phyloP scores from a whole-genome alignment of 2,113 vertebrate species.

The Microtus montanus region DNA sequence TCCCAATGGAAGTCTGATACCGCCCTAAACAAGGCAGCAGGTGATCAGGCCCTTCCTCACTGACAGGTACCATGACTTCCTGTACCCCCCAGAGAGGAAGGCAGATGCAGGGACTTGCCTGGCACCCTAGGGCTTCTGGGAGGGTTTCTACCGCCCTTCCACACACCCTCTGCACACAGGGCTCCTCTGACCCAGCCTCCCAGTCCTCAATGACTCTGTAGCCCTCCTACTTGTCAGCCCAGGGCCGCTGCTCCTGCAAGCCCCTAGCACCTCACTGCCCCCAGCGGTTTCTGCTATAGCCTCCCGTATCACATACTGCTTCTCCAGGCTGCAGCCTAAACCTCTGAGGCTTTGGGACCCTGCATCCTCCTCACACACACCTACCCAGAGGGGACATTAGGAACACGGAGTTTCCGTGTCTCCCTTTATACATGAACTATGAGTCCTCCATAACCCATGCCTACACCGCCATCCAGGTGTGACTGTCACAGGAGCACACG shows the following conservation, averaged over 20 bases:
- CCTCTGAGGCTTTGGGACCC: neutral
- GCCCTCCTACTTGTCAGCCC: neutral
- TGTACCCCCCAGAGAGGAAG: neutral
- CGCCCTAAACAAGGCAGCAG: neutral
- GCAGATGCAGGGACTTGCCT: neutral
- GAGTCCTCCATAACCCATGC: neutral
- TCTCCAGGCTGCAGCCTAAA: neutral
- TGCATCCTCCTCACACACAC: neutral
- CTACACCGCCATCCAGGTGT: neutral
- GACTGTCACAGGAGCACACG: neutral
- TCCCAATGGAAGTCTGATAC: neutral
- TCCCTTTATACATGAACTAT: neutral
- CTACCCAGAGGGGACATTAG: accelerated
- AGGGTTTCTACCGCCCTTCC: neutral
- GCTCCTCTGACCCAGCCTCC: neutral
- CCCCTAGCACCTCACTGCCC: neutral
- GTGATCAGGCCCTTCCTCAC: neutral
- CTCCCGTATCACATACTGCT: no score
- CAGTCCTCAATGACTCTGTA: neutral
- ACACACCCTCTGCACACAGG: neutral
- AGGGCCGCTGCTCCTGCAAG: neutral
- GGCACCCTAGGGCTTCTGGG: neutral
- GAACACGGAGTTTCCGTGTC: accelerated
- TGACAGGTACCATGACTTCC: neutral
- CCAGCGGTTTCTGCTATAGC: neutral